Percentiles rank a stretch among this genome's conserved stretches.
Conservation (phyloP, 2,888 invertebrate genomes). For the Tanypteryx hageni region DNA sequence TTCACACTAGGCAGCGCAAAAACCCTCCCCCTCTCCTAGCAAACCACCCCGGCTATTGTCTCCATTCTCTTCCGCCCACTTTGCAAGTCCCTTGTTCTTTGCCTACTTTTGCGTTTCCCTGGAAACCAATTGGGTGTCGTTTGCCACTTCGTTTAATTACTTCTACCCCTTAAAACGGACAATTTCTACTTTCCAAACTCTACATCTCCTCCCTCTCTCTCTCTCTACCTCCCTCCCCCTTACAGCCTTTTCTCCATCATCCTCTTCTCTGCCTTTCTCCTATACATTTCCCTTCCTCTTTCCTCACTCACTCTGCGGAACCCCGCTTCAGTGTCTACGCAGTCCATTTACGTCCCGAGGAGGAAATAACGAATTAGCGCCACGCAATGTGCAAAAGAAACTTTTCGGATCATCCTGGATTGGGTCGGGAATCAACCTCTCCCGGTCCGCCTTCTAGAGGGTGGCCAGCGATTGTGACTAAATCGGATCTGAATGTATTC, state of each 20-base stretch:
- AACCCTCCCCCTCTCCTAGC: background rate
- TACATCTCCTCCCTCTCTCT: background rate
- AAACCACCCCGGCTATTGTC: background rate
- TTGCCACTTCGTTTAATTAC: slow-evolving; percentile 19
- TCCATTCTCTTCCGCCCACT: background rate
- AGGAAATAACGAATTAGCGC: too few species aligned
- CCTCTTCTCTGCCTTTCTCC: too few species aligned
- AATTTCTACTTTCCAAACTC: background rate
- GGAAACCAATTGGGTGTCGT: slow-evolving; percentile 28
- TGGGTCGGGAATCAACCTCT: too few species aligned
- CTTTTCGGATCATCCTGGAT: too few species aligned
- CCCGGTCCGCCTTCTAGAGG: too few species aligned
- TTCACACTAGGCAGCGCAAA: background rate
- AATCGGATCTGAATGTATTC: too few species aligned
- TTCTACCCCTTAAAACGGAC: background rate
- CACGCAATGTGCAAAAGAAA: too few species aligned
- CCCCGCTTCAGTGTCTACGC: too few species aligned
- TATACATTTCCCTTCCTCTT: too few species aligned
- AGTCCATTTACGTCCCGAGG: too few species aligned
- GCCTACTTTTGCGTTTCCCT: slow-evolving; percentile 5
- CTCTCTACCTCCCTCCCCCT: background rate
- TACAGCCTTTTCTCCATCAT: background rate
- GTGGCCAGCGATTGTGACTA: too few species aligned
- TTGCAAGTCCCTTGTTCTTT: background rate
- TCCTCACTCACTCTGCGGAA: too few species aligned